Conservation (phyloP, 2,113 vertebrate genomes). For the Microcebus ravelobensis region DNA sequence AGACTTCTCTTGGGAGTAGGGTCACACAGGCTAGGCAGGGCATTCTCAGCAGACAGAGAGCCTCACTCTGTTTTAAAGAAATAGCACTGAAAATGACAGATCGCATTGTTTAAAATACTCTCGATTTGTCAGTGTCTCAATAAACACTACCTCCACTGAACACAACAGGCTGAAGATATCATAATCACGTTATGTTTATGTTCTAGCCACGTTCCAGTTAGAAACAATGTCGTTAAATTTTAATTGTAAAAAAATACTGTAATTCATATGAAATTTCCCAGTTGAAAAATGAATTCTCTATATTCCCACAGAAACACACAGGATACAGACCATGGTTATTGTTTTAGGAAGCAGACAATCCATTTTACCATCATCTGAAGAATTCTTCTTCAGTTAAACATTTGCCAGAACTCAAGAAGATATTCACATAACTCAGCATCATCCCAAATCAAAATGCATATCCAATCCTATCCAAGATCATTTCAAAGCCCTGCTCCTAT, state of each 20-base stretch:
- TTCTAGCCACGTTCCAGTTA: constrained; percentile 10
- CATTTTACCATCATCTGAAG: constrained; percentile 35
- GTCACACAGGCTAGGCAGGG: neutral
- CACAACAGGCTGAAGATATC: neutral
- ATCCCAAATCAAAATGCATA: constrained; percentile 54
- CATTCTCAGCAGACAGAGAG: neutral
- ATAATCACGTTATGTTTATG: neutral
- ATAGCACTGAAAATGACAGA: neutral
- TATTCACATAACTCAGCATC: constrained; percentile 30
- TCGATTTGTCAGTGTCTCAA: neutral
- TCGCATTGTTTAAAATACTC: neutral
- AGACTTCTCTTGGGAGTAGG: neutral
- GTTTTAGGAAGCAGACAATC: constrained; percentile 40
- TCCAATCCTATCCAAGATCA: constrained; percentile 32
- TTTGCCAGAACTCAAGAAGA: constrained; percentile 49
- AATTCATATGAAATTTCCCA: constrained; percentile 59
- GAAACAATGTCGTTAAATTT: constrained; percentile 54
- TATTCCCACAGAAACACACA: constrained; percentile 49
- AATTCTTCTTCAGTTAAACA: constrained; percentile 42
- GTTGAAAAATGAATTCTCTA: constrained; percentile 56
- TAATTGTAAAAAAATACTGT: constrained; percentile 42
- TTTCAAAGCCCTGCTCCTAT: constrained; percentile 49
- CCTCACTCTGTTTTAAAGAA: constrained; percentile 27
- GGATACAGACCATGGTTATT: constrained; percentile 40
- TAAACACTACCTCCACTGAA: neutral